A percentile compares a stretch with the other conserved stretches of the same genome.
Evolutionary conservation across 2,113 vertebrate species (phyloP).

Genomic region (Epinephelus cyanopodus): DNA sequence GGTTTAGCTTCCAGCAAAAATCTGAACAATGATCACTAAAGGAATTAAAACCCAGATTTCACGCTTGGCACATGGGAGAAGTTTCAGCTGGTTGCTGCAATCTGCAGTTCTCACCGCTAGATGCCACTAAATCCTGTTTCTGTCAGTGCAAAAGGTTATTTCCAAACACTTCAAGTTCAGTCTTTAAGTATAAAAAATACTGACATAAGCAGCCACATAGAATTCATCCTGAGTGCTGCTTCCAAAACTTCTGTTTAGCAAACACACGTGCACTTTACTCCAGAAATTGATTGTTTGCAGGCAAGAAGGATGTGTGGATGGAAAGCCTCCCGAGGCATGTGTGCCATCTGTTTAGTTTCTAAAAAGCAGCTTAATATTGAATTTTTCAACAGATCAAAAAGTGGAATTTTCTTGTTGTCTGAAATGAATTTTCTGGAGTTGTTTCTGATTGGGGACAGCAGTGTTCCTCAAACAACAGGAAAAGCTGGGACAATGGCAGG

Average conservation of each 20-base stretch:
- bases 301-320: conserved; percentile 6
- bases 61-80: too few species aligned
- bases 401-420: background rate
- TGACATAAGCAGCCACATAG: conserved; percentile 2
- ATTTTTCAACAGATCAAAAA: conserved; percentile 26
- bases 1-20: too few species aligned
- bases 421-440: background rate
- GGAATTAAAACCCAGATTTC: too few species aligned
- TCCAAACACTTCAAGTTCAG: too few species aligned
- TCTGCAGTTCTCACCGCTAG: too few species aligned
- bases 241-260: conserved; percentile 30
- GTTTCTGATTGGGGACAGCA: conserved; percentile 24
- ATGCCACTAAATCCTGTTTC: too few species aligned
- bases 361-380: background rate
- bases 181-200: background rate
- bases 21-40: too few species aligned
- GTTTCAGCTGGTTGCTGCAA: too few species aligned
- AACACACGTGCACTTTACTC: conserved; percentile 24
- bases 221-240: background rate
- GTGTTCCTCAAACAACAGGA: conserved; percentile 63
- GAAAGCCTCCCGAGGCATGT: conserved; percentile 30
- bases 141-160: too few species aligned
- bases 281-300: conserved; percentile 44
- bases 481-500: conserved; percentile 57
- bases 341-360: conserved; percentile 15